Percentiles rank a stretch among this genome's conserved stretches.
These are phyloP conservation scores for Lordiphosa clarofinis DNA, from an alignment of 1,140 invertebrate species.

Conservation along the genomic window DNA sequence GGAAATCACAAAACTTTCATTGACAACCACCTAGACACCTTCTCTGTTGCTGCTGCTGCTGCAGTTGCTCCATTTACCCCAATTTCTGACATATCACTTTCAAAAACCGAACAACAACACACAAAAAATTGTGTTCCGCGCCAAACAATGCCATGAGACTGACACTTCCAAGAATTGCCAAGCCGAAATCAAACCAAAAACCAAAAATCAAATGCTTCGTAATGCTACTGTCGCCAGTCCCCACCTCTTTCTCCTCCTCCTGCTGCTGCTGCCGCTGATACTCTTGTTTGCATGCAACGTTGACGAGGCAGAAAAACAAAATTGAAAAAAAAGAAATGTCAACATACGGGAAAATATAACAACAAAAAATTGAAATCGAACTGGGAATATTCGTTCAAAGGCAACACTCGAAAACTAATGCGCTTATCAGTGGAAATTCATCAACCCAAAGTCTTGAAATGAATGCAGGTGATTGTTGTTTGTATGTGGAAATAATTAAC, in stretches of 20 bases:
- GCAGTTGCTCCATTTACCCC: slow-evolving; percentile 33
- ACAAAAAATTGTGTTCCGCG: slow-evolving; percentile 13
- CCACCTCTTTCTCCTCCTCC: slow-evolving; percentile 1
- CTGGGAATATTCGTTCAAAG: slow-evolving; percentile 28
- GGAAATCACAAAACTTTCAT: slow-evolving; percentile 10
- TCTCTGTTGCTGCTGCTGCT: slow-evolving; percentile 8
- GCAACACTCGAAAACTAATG: slow-evolving; percentile 61
- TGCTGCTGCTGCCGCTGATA: slow-evolving; percentile 1
- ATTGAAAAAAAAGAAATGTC: slow-evolving; percentile 47
- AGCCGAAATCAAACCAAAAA: slow-evolving; percentile 16
- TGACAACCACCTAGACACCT: slow-evolving; percentile 21
- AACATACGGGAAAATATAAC: slow-evolving; percentile 33
- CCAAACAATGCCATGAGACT: slow-evolving; percentile 34
- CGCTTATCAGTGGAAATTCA: slow-evolving; percentile 71
- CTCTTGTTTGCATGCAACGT: slow-evolving; percentile 64
- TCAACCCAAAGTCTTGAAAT: slow-evolving; percentile 27
- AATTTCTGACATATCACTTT: slow-evolving; percentile 27
- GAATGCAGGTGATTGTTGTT: slow-evolving; percentile 71
- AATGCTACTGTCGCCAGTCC: slow-evolving; percentile 64
- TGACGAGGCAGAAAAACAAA: slow-evolving; percentile 43
- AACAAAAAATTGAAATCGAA: slow-evolving; percentile 38
- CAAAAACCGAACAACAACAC: background rate
- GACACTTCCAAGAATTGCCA: slow-evolving; percentile 60
- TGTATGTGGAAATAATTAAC: slow-evolving; percentile 74
- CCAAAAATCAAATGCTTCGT: slow-evolving; percentile 57